Base-by-base conservation (phyloP, 2,888 invertebrate species). In the Ariolimax columbianus region DNA sequence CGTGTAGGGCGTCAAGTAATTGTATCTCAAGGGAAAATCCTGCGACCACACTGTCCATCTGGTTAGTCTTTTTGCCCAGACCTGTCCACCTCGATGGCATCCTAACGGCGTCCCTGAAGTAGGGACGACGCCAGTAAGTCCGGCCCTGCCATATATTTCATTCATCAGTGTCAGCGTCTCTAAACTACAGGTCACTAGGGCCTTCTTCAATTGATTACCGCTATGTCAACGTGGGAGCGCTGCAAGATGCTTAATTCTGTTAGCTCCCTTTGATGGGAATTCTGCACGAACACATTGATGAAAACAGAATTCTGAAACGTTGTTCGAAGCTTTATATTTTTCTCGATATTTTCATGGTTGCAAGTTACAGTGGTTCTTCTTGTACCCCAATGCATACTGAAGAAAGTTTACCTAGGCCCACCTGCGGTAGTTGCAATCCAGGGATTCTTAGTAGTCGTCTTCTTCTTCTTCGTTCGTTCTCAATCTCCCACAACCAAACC, bases 181-280 rank as follows among this genome's bases (percentile, higher is more conserved):
- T 19, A 59, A 59, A n/a, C 78, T 43, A n/a, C 40, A n/a, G 30
- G 66, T 78, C 59, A 43, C 78, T 66, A 19, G 63, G 30, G 78
- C 23, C 55, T 63, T 33, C 63, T 66, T 38, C 43, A 51, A 78
- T 78, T 78, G 78, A 78, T 78, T 78, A 78, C 78, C 66, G 78
- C 23, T 59, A 19, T 78, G 78, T 78, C 78, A 78, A 78, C 78
- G 66, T 30, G 66, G 36, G 38, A 78, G 66, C 78, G 11, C 78
- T 40, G 33, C 78, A 78, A 78, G 78, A 66, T 78, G 78, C 38
- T 66, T 78, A 36, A 78, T 78, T 78, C 30, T 9, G 33, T 66
- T 66, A 78, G 78, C 38, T 30, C 26, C 33, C 19, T 36, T 33
- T 70, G 33, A 36, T 70, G 33, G 63, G 70, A 26, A 36, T 38